phyloP scores from a whole-genome alignment of 1,140 invertebrate species.

The Lepidurus packardi region DNA sequence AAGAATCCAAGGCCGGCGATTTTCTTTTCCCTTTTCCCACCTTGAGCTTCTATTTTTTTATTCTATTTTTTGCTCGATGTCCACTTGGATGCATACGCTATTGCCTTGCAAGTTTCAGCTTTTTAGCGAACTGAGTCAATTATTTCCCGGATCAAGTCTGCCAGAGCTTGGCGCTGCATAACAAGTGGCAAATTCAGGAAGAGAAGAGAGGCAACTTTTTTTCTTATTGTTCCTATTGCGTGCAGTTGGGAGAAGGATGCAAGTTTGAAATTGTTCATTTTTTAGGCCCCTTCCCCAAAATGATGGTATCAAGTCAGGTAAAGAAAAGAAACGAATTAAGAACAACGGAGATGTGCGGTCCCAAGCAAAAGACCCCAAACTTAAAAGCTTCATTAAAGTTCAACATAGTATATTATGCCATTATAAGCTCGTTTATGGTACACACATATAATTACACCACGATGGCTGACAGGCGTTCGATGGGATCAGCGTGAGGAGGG shows the following conservation, averaged over 20 bases:
- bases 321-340: not conserved
- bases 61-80: not conserved
- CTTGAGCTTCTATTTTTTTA: not conserved
- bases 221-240: not conserved
- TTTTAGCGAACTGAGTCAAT: not conserved
- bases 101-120: not conserved
- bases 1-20: not conserved
- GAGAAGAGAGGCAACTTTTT: not conserved
- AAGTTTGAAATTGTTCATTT: not conserved
- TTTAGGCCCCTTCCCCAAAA: not conserved
- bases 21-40: not conserved
- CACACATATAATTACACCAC: conserved; percentile 8
- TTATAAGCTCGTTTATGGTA: conserved; percentile 20
- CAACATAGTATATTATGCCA: conserved; percentile 11
- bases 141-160: not conserved
- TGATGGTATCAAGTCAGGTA: conserved; percentile 18
- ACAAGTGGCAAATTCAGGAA: not conserved
- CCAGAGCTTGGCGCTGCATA: conserved; percentile 1
- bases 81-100: not conserved
- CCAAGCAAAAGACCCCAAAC: not conserved
- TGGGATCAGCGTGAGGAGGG: not conserved
- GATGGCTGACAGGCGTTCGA: not conserved
- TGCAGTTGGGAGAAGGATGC: not conserved
- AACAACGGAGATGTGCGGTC: not conserved
- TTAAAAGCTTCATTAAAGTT: not conserved